phyloP scores from a whole-genome alignment of 2,888 invertebrate species.

The Amphimallon solstitiale region DNA sequence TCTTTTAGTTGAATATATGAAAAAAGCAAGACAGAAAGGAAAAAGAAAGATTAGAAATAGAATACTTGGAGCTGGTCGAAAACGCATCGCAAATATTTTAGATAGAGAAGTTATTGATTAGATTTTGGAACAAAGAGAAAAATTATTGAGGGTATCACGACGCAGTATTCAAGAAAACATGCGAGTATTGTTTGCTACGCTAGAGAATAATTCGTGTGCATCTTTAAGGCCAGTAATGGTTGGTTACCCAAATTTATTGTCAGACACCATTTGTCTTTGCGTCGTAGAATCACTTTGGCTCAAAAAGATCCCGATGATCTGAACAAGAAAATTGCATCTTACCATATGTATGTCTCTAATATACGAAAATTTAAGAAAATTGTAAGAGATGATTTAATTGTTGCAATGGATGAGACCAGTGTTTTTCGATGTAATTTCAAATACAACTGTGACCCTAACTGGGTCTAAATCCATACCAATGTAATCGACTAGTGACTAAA shows the following conservation, averaged over 20 bases:
- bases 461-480: neutral
- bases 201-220: neutral
- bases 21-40: neutral
- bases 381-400: slow-evolving; percentile 7
- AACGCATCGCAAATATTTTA: neutral
- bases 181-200: slow-evolving; percentile 4
- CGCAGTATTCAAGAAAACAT: neutral
- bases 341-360: neutral
- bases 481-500: slow-evolving; percentile 3
- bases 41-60: neutral
- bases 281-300: neutral
- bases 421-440: neutral
- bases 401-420: slow-evolving; percentile 5
- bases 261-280: neutral
- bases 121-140: slow-evolving; percentile 13
- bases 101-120: neutral
- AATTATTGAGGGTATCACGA: slow-evolving; percentile 5
- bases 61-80: neutral
- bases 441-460: neutral
- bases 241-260: slow-evolving; percentile 2
- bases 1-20: slow-evolving; percentile 4
- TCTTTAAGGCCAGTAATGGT: neutral
- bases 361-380: neutral
- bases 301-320: neutral
- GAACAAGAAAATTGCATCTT: slow-evolving; percentile 7